A percentile compares a stretch with the other conserved stretches of the same genome.
These are phyloP conservation scores for Caradrina clavipalpis DNA, from an alignment of 2,888 invertebrate genomes.

Conservation along the genomic window DNA sequence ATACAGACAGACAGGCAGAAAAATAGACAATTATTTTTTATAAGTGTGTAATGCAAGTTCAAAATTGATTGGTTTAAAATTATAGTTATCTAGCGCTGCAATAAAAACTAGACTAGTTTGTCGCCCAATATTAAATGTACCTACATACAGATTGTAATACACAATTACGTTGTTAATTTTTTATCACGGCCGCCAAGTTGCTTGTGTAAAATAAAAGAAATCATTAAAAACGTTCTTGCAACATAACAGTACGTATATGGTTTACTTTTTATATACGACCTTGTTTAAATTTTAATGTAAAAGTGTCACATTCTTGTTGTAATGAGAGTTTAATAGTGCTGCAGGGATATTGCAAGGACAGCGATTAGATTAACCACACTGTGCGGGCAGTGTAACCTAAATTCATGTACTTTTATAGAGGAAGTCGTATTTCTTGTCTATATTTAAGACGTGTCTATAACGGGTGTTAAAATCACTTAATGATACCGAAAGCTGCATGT, in stretches of 20 bases:
- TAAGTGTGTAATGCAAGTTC: slow-evolving; percentile 3
- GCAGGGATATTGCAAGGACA: slow-evolving; percentile 43
- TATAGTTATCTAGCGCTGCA: slow-evolving; percentile 24
- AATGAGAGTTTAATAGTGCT: slow-evolving; percentile 53
- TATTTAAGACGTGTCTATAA: background rate
- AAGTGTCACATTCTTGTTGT: slow-evolving; percentile 63
- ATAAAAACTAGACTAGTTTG: slow-evolving; percentile 47
- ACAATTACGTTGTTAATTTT: slow-evolving; percentile 56
- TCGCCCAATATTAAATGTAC: slow-evolving; percentile 41
- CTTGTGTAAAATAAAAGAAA: slow-evolving; percentile 65
- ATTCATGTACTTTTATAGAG: slow-evolving; percentile 21
- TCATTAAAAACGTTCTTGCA: slow-evolving; percentile 67
- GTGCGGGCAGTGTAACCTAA: slow-evolving; percentile 25
- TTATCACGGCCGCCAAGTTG: slow-evolving; percentile 54
- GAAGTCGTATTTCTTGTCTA: slow-evolving; percentile 37
- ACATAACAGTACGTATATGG: slow-evolving; percentile 58
- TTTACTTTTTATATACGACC: slow-evolving; percentile 58
- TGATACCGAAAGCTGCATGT: too few relatives aligned
- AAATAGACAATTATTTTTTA: background rate
- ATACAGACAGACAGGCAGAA: slow-evolving; percentile 27
- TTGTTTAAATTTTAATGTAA: slow-evolving; percentile 56
- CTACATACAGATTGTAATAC: slow-evolving; percentile 45
- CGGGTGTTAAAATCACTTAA: too few relatives aligned
- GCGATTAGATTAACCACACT: slow-evolving; percentile 39
- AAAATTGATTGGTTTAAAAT: slow-evolving; percentile 47